Percentiles rank a stretch among this genome's conserved stretches.
phyloP scores from a whole-genome alignment of 2,888 invertebrate species.

The Nudaria mundana region DNA sequence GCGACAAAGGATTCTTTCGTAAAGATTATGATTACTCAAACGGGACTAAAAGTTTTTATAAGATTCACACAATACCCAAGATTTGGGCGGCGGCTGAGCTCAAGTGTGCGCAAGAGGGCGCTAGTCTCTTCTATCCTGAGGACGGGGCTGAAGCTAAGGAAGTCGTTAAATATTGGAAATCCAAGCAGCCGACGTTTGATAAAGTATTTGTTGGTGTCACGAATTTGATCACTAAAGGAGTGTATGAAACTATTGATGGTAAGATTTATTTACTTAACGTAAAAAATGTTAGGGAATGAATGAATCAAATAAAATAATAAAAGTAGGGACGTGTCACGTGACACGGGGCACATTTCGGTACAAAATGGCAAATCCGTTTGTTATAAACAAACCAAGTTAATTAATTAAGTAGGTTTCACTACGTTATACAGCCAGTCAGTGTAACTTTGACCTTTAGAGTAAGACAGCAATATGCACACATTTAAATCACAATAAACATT shows the following conservation, averaged over 20 bases:
- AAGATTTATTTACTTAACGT: no score
- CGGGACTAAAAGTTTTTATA: conserved; percentile 51
- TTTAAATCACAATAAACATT: no score
- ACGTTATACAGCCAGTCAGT: no score
- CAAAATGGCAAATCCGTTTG: no score
- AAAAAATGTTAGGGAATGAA: no score
- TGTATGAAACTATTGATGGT: background rate
- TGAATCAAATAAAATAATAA: no score
- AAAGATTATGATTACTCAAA: conserved; percentile 56
- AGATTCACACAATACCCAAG: conserved; percentile 33
- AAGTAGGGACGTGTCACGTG: no score
- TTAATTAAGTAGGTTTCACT: no score
- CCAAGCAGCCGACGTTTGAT: conserved; percentile 12
- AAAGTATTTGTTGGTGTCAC: background rate
- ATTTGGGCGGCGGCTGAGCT: conserved; percentile 51
- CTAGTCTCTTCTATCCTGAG: conserved; percentile 53
- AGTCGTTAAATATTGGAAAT: conserved; percentile 39
- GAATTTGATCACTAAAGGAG: background rate
- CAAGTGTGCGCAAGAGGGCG: conserved; percentile 52
- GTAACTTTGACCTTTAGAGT: no score
- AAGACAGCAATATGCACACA: no score
- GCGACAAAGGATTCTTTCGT: conserved; percentile 48
- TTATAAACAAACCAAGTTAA: no score
- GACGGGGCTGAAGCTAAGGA: conserved; percentile 43
- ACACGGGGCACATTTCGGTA: no score